phyloP scores from a whole-genome alignment of 2,797 vertebrate genomes.

The Syncerus caffer region DNA sequence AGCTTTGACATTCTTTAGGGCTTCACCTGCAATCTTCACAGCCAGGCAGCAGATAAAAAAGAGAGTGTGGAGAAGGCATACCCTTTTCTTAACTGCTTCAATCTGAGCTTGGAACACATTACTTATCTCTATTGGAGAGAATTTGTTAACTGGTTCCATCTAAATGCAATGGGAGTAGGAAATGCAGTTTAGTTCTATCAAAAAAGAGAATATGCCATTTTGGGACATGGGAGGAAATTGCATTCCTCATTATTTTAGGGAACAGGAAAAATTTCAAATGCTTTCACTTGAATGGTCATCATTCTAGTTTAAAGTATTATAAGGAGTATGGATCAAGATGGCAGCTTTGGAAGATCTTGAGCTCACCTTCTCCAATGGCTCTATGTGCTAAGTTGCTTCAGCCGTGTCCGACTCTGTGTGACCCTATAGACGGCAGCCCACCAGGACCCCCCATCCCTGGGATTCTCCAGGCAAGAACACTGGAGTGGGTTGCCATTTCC shows the following conservation, averaged over 20 bases:
- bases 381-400: too few species aligned
- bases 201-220: neutral
- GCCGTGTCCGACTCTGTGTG: too few species aligned
- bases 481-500: too few species aligned
- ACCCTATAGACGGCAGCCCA: too few species aligned
- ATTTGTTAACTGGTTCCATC: neutral
- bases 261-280: neutral
- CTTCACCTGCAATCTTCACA: neutral
- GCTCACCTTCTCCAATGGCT: neutral
- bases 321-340: neutral
- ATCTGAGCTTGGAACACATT: neutral
- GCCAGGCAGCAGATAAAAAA: neutral
- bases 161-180: neutral
- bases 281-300: neutral
- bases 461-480: too few species aligned
- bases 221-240: neutral
- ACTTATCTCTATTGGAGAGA: neutral
- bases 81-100: neutral
- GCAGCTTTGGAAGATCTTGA: neutral
- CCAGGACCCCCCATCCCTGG: too few species aligned
- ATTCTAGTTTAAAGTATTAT: neutral
- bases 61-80: neutral
- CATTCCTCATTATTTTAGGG: neutral
- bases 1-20: neutral
- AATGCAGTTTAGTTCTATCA: neutral